Base-by-base conservation (phyloP, 2,797 vertebrate species). In the Coilia nasus region DNA sequence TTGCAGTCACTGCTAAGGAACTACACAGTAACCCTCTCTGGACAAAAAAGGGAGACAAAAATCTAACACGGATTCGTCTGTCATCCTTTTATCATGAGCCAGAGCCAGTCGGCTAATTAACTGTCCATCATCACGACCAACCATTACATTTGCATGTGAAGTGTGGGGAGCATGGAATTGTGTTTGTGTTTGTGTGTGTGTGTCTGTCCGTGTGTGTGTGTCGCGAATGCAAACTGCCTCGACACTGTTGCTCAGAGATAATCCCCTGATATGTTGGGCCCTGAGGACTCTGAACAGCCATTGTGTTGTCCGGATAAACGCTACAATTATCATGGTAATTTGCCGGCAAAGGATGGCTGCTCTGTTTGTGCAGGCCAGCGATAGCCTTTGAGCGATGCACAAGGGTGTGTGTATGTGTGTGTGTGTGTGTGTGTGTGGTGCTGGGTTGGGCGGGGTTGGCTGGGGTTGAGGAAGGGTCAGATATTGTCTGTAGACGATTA, bases 181-280 rank as follows among this genome's bases (percentile, higher is more conserved):
- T 85, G 67, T 60, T 47, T 81, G 41, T 14, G 56, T 56, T 60
- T 81, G 46, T 78, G 82, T 82, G 81, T 80, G 83, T 82, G 62
- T 54, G 31, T 54, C 57, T 80, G 25, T 54, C 19, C 64, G 57
- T 71, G 23, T 75, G 31, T 80, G 64, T 71, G 23, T 50, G 64
- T 86, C 23, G 83, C 19, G 71, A 44, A 41, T 78, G 15, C 17
- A 78, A 78, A 78, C 35, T 6, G 71, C 71, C 15, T 81, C 82
- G 85, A 86, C 84, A 86, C 90, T 91, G 91, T 93, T 93, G 92
- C 91, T 91, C 87, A 87, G 90, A 86, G 90, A 94, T 92, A 91
- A 92, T 91, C 90, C 78, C 87, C 89, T 91, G 92, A 92, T 91
- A 90, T 89, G 89, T 89, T 89, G 90, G 87, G 84, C 71, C 71